Evolutionary conservation across 1,140 invertebrate species (phyloP), one percentile per base, ranked within the genome.

Genomic region (Drosophila subpulchrella): DNA sequence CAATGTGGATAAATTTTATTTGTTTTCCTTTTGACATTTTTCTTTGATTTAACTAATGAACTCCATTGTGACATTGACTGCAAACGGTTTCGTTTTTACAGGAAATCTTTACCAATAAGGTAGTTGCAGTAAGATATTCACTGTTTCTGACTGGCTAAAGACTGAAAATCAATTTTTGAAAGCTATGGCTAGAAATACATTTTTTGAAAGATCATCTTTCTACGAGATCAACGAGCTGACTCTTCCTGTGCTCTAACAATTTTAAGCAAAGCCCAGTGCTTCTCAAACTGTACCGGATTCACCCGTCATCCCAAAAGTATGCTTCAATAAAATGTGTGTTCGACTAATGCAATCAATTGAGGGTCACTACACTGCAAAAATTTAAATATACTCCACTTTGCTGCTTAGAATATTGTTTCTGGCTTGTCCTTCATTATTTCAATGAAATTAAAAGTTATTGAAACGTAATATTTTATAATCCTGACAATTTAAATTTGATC

Each of bases 1-100:
- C 84, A 88, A 88, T 88, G 83, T 81, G 84, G 84, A 89, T 89
- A 81, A 80, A 81, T 53, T 74, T 76, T 54, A 59, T 42, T 50
- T 50, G 41, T 42, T 71, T 57, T 70, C 44, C 50, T 54, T 62
- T 70, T 48, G 51, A 66, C 58, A 67, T 68, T 63, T 70, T 54
- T 73, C 39, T 54, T 57, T 56, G 34, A 65, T 61, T 70, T 66
- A 83, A 66, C 47, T 63, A 60, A 77, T 62, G 56, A 86, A 85
- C 75, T 81, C 62, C 58, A 79, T 75, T 79, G 63, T 57, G 58
- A 70, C 42, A 42, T 30, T 56, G 65, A 75, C 42, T 46, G 42
- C 17, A 20, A 44, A 44, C 15, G 15, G 15, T 20, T 44, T 5
- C 11, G 15, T 17, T 44, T 17, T 17, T 44, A 44, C 15, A 17